Evolutionary conservation across 2,888 invertebrate species (phyloP).

Genomic region (Dinocampus coccinellae): DNA sequence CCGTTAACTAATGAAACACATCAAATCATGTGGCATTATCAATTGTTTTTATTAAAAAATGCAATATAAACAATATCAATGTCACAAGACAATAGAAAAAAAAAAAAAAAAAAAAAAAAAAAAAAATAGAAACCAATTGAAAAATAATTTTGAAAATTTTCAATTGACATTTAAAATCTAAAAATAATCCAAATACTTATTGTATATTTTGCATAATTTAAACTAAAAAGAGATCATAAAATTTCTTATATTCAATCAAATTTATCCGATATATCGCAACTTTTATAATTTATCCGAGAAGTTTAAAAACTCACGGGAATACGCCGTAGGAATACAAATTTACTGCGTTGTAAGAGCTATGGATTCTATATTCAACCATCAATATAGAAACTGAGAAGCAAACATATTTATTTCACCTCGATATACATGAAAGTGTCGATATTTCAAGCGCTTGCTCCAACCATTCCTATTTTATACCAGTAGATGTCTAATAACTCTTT

Average conservation of each 20-base stretch:
- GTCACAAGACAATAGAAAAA: too few relatives aligned
- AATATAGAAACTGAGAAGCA: slow-evolving; percentile 13
- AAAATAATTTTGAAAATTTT: too few relatives aligned
- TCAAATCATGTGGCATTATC: neutral
- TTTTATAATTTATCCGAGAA: neutral
- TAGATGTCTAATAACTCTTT: slow-evolving; percentile 6
- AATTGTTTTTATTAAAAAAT: neutral
- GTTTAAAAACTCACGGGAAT: neutral
- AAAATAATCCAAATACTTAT: neutral
- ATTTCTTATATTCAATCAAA: neutral
- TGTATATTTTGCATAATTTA: neutral
- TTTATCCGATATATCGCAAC: neutral
- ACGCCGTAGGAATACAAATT: slow-evolving; percentile 1
- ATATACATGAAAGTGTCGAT: slow-evolving; percentile 8
- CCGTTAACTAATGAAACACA: neutral
- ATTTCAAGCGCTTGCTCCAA: slow-evolving; percentile 2
- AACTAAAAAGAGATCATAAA: neutral
- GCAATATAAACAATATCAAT: too few relatives aligned
- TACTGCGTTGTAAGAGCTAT: neutral
- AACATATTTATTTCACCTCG: slow-evolving; percentile 20
- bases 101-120: too few relatives aligned
- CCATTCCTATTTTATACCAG: slow-evolving; percentile 19
- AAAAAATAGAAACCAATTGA: too few relatives aligned
- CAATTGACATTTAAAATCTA: too few relatives aligned
- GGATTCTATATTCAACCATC: neutral